Evolutionary conservation across 2,888 invertebrate genomes (phyloP).

Genomic region (Papilio gigon): DNA sequence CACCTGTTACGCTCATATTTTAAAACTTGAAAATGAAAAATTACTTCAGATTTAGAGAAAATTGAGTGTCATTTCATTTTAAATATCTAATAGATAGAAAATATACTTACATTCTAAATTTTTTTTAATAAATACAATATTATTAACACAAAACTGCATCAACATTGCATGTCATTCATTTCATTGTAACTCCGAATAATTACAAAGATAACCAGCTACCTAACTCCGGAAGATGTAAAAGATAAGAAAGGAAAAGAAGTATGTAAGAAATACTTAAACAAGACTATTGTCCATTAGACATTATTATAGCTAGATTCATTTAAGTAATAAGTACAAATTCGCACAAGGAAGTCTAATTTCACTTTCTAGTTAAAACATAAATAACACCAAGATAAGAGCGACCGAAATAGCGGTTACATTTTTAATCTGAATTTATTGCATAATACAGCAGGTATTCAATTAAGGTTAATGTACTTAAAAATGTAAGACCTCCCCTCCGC

Average conservation of each 20-base stretch:
- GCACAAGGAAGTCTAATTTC: background rate
- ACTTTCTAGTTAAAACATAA: background rate
- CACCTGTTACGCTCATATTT: constrained; percentile 32
- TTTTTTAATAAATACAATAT: too few species aligned
- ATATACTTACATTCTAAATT: too few species aligned
- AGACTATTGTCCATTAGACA: background rate
- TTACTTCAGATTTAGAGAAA: too few species aligned
- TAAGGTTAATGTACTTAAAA: constrained; percentile 77
- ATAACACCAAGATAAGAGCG: constrained; percentile 39
- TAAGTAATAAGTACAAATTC: background rate
- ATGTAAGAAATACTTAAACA: background rate
- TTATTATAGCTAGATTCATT: background rate
- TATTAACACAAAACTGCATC: too few species aligned
- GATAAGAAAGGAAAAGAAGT: background rate
- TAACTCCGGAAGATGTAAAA: too few species aligned
- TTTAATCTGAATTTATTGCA: constrained; percentile 73
- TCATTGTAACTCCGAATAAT: too few species aligned
- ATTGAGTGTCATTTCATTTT: too few species aligned
- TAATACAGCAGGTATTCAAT: constrained; percentile 72
- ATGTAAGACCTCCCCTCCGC: constrained; percentile 63
- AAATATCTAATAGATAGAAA: too few species aligned
- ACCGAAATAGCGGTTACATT: constrained; percentile 55
- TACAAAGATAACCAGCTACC: too few species aligned
- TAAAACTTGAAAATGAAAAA: constrained; percentile 33
- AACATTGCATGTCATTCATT: too few species aligned